These are phyloP conservation scores for Tokudaia muenninki DNA, from an alignment of 2,797 vertebrate genomes.

Conservation along the genomic window DNA sequence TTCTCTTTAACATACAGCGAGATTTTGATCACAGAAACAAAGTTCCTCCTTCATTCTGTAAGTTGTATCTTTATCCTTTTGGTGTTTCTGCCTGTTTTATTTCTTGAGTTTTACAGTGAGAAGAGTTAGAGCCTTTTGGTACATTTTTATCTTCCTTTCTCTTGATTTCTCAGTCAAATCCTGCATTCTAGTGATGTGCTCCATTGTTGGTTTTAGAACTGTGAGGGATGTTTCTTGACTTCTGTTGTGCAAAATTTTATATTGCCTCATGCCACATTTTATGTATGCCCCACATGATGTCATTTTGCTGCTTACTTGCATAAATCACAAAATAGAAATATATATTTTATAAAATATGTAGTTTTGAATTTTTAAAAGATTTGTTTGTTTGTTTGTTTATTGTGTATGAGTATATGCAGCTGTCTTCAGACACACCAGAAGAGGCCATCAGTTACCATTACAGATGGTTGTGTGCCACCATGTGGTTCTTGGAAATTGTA, in stretches of 20 bases:
- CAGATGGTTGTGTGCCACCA: not conserved
- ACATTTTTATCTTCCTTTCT: slow-evolving; percentile 17
- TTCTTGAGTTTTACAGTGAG: slow-evolving; percentile 22
- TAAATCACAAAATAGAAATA: slow-evolving; percentile 6
- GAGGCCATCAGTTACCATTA: not conserved
- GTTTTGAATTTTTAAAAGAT: not conserved
- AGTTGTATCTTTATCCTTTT: not conserved
- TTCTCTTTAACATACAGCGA: not conserved
- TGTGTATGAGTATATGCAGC: not conserved
- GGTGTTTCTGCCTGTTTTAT: not conserved
- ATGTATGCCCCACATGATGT: not conserved
- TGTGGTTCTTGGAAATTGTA: not conserved
- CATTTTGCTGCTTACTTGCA: not conserved
- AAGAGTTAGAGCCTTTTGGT: not conserved
- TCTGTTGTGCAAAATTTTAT: not conserved
- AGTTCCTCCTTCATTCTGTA: not conserved
- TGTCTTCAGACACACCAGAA: not conserved
- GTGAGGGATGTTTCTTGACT: not conserved
- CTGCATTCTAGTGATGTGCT: not conserved
- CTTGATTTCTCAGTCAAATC: not conserved
- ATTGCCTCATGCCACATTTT: not conserved
- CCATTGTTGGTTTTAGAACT: not conserved
- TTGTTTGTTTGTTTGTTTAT: not conserved
- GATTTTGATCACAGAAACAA: not conserved
- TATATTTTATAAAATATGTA: not conserved